A percentile compares a stretch with the other conserved stretches of the same genome.
Evolutionary conservation across 1,140 invertebrate species (phyloP).

Genomic region (Polypedilum pembai): DNA sequence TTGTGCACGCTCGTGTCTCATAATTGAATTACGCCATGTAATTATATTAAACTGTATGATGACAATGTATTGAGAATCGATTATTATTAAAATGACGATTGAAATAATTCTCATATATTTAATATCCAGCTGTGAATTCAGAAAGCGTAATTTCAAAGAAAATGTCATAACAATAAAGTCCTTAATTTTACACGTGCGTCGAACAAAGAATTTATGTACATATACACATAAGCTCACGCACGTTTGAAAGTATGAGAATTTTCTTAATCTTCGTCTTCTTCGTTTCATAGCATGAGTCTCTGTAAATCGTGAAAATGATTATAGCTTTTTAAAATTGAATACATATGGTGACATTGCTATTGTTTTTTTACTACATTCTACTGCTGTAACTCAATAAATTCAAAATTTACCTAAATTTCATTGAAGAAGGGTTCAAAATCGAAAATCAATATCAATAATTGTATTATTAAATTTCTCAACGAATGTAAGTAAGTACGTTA

Average conservation of each 20-base stretch:
- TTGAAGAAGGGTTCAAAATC: neutral
- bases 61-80: too few relatives aligned
- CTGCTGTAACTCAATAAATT: neutral
- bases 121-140: too few relatives aligned
- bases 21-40: too few relatives aligned
- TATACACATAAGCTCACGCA: neutral
- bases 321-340: neutral
- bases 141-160: too few relatives aligned
- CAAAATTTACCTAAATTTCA: slow-evolving; percentile 6
- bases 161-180: neutral
- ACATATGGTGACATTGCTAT: neutral
- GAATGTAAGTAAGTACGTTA: neutral
- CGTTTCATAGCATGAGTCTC: neutral
- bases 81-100: too few relatives aligned
- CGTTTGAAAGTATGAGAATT: neutral
- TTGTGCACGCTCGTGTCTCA: too few relatives aligned
- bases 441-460: neutral
- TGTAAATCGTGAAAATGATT: neutral
- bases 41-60: too few relatives aligned
- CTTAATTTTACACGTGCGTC: slow-evolving; percentile 16
- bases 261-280: neutral
- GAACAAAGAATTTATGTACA: neutral
- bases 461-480: neutral
- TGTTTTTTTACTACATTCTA: neutral
- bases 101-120: too few relatives aligned